These are phyloP conservation scores for Anaspis maculata DNA, from an alignment of 2,888 invertebrate species.

Conservation along the genomic window DNA sequence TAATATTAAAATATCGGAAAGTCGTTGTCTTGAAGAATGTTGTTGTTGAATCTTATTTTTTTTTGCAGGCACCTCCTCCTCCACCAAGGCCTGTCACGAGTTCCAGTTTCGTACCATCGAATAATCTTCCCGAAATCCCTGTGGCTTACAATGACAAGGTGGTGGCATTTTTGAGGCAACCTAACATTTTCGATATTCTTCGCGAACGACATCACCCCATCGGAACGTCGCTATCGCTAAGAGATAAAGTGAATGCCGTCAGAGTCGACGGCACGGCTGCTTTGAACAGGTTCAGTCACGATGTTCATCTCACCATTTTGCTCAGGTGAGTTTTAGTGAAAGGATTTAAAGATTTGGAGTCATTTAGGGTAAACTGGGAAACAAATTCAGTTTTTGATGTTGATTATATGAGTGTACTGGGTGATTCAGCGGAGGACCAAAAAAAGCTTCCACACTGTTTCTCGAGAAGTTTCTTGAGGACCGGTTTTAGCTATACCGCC, in stretches of 20 bases:
- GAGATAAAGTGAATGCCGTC: constrained; percentile 83
- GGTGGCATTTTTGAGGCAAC: constrained; percentile 90
- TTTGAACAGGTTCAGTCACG: constrained; percentile 78
- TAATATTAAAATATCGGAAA: no score
- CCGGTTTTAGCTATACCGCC: no score
- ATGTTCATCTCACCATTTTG: constrained; percentile 86
- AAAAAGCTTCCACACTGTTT: no score
- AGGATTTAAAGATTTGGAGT: no score
- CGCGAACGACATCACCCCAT: constrained; percentile 72
- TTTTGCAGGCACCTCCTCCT: constrained; percentile 60
- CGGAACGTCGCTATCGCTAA: constrained; percentile 60
- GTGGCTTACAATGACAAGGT: constrained; percentile 94
- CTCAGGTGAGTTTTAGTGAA: constrained; percentile 61
- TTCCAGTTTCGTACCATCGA: constrained; percentile 38
- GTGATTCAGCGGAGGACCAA: no score
- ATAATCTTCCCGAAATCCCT: constrained; percentile 59
- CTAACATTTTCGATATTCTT: constrained; percentile 87
- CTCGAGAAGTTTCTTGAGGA: no score
- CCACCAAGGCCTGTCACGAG: constrained; percentile 58
- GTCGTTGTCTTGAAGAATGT: no score
- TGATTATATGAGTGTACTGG: no score
- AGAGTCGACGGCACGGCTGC: constrained; percentile 84
- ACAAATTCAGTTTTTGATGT: no score
- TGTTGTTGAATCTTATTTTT: not conserved
- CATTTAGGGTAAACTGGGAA: no score